phyloP scores from a whole-genome alignment of 2,888 invertebrate genomes.

The Stictocephala bisonia region DNA sequence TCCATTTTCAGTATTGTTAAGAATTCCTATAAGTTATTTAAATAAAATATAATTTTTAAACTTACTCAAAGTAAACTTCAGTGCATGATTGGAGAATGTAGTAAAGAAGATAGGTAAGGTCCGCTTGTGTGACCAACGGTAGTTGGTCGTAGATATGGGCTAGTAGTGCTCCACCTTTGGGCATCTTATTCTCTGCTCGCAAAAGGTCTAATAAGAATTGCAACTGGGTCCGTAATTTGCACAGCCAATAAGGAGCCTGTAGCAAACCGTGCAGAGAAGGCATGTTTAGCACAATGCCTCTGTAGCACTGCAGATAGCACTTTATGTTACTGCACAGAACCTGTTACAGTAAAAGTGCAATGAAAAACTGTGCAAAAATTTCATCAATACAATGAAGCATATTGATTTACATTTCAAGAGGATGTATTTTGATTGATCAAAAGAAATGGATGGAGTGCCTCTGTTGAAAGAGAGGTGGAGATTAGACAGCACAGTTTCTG shows the following conservation, averaged over 20 bases:
- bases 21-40: too few relatives aligned
- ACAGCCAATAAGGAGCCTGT: slow-evolving; percentile 34
- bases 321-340: slow-evolving; percentile 30
- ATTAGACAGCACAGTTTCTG: too few relatives aligned
- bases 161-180: slow-evolving; percentile 24
- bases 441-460: too few relatives aligned
- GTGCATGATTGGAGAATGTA: slow-evolving; percentile 42
- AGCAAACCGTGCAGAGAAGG: slow-evolving; percentile 1
- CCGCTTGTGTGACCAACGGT: neutral
- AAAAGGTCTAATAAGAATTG: slow-evolving; percentile 32
- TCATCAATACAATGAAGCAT: neutral
- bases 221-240: slow-evolving; percentile 27
- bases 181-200: neutral
- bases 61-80: slow-evolving; percentile 43
- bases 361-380: neutral
- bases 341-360: slow-evolving; percentile 7
- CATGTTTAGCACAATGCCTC: slow-evolving; percentile 32
- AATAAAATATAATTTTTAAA: neutral
- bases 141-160: slow-evolving; percentile 37
- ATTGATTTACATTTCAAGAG: neutral
- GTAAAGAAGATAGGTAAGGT: slow-evolving; percentile 35
- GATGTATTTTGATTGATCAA: neutral
- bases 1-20: too few relatives aligned
- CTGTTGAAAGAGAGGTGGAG: neutral
- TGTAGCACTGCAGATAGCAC: slow-evolving; percentile 41